These are phyloP conservation scores for Xanthia togata DNA, from an alignment of 2,888 invertebrate species.

Conservation along the genomic window DNA sequence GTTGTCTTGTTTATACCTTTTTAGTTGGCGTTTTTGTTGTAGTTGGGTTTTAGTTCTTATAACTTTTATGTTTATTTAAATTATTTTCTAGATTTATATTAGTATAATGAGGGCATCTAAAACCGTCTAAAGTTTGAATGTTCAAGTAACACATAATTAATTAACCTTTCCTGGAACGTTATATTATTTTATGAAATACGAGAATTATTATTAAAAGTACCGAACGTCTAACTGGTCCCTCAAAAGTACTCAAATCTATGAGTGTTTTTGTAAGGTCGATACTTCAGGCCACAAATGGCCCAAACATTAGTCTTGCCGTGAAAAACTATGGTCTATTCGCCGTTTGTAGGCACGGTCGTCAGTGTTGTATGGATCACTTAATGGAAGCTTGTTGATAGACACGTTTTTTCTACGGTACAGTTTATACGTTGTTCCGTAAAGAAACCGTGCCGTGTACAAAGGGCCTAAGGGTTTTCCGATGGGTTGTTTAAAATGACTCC, in stretches of 20 bases:
- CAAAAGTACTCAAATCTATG: background rate
- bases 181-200: background rate
- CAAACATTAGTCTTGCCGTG: no score
- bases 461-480: background rate
- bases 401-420: no score
- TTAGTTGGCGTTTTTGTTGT: no score
- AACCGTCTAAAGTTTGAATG: background rate
- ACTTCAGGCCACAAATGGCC: background rate
- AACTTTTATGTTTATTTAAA: no score
- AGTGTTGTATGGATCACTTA: no score
- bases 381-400: no score
- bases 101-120: slow-evolving; percentile 1
- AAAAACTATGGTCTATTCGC: no score
- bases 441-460: no score
- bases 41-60: no score
- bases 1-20: no score
- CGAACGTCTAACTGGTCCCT: background rate
- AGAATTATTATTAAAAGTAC: background rate
- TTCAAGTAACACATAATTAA: background rate
- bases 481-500: background rate
- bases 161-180: background rate
- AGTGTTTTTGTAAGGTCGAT: background rate
- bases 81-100: background rate
- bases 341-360: no score
- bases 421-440: no score